These are phyloP conservation scores for Drosophila ogumai DNA, from an alignment of 1,140 invertebrate species.

Conservation along the genomic window DNA sequence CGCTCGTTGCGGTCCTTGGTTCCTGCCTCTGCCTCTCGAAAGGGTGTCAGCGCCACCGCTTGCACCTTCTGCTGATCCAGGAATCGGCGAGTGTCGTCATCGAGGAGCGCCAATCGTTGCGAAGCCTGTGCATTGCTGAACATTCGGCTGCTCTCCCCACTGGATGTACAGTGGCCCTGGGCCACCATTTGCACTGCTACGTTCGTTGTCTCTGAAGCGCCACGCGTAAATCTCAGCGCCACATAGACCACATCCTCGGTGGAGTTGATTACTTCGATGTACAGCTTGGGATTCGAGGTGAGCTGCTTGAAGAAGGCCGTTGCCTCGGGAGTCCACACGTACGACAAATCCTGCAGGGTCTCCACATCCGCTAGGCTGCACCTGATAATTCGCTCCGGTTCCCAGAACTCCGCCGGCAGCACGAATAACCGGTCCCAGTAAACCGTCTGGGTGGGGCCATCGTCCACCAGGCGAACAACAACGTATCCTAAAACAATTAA, in stretches of 20 bases:
- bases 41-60: background rate
- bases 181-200: constrained; percentile 60
- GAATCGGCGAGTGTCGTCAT: constrained; percentile 30
- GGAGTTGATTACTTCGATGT: constrained; percentile 41
- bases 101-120: background rate
- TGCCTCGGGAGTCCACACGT: constrained; percentile 59
- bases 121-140: background rate
- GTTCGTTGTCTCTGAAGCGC: constrained; percentile 34
- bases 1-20: constrained; percentile 15
- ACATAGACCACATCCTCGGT: constrained; percentile 34
- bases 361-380: constrained; percentile 73
- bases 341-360: constrained; percentile 53
- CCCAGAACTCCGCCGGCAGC: constrained; percentile 47
- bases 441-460: constrained; percentile 35
- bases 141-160: constrained; percentile 47
- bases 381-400: constrained; percentile 41
- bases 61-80: constrained; percentile 21
- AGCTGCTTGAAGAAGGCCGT: constrained; percentile 57
- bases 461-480: constrained; percentile 64
- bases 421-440: constrained; percentile 61
- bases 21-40: background rate
- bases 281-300: constrained; percentile 60
- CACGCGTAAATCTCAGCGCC: constrained; percentile 45
- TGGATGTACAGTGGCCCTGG: constrained; percentile 53
- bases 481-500: constrained; percentile 42